A percentile compares a stretch with the other conserved stretches of the same genome.
Evolutionary conservation across 1,140 invertebrate species (phyloP).

Genomic region (Acromyrmex echinatior): DNA sequence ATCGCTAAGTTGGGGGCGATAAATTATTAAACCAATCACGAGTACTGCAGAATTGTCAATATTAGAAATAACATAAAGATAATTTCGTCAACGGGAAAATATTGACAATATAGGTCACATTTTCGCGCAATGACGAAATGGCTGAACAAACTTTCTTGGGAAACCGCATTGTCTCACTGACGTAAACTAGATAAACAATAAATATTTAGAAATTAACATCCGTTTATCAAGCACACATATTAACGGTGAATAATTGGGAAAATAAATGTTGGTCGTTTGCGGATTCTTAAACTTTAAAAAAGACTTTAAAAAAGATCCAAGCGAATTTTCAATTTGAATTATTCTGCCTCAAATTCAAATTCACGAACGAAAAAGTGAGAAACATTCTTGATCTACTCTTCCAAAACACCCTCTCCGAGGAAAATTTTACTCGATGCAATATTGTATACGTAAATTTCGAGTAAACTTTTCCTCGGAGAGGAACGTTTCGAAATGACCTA

Average conservation of each 20-base stretch:
- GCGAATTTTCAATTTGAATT: no score
- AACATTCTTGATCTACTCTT: no score
- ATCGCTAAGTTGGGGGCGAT: not conserved
- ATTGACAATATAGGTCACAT: constrained; percentile 25
- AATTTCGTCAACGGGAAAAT: not conserved
- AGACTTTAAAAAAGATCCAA: no score
- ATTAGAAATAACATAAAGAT: not conserved
- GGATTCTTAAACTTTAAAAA: no score
- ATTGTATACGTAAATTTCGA: no score
- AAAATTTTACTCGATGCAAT: no score
- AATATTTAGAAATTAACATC: constrained; percentile 19
- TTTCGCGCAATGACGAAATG: constrained; percentile 25
- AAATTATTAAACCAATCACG: not conserved
- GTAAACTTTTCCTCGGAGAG: no score
- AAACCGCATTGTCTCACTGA: not conserved
- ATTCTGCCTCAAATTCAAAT: no score
- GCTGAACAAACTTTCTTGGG: constrained; percentile 4
- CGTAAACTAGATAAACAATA: not conserved
- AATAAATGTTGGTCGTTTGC: not conserved
- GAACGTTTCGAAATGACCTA: no score
- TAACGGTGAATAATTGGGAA: not conserved
- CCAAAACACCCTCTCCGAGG: no score
- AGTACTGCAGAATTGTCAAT: constrained; percentile 16
- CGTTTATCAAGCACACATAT: not conserved
- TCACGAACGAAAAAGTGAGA: no score